A percentile compares a stretch with the other conserved stretches of the same genome.
Evolutionary conservation across 2,888 invertebrate genomes (phyloP).

Genomic region (Unio pictorum): DNA sequence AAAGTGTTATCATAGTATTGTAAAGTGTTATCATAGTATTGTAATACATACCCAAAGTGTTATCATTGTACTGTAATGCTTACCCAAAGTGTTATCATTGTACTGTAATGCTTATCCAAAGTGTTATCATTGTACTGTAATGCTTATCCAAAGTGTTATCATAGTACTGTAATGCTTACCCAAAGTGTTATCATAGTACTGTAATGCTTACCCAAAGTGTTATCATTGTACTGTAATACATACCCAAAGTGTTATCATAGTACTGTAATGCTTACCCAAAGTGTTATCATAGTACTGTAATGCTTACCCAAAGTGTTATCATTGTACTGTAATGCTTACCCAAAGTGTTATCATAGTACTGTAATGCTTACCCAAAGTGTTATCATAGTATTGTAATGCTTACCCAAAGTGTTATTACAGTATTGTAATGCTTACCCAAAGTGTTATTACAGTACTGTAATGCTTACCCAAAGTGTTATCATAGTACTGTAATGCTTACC

Average conservation of each 20-base stretch:
- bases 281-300: slow-evolving; percentile 85
- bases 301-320: no score
- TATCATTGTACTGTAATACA: slow-evolving; percentile 82
- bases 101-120: slow-evolving; percentile 79
- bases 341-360: slow-evolving; percentile 91
- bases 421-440: slow-evolving; percentile 76
- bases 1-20: slow-evolving; percentile 94
- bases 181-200: slow-evolving; percentile 91
- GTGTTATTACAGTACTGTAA: slow-evolving; percentile 91
- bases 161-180: slow-evolving; percentile 60
- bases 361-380: slow-evolving; percentile 78
- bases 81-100: slow-evolving; percentile 89
- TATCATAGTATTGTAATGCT: no score
- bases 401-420: no score
- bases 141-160: no score
- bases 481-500: slow-evolving; percentile 60
- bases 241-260: slow-evolving; percentile 89
- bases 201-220: slow-evolving; percentile 78
- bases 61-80: slow-evolving; percentile 82
- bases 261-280: slow-evolving; percentile 79
- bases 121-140: no score
- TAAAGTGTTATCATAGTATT: no score
- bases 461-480: slow-evolving; percentile 74
- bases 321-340: slow-evolving; percentile 60
- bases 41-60: slow-evolving; percentile 78